Base-by-base conservation (phyloP, 1,140 invertebrate species). In the Panonychus citri region DNA sequence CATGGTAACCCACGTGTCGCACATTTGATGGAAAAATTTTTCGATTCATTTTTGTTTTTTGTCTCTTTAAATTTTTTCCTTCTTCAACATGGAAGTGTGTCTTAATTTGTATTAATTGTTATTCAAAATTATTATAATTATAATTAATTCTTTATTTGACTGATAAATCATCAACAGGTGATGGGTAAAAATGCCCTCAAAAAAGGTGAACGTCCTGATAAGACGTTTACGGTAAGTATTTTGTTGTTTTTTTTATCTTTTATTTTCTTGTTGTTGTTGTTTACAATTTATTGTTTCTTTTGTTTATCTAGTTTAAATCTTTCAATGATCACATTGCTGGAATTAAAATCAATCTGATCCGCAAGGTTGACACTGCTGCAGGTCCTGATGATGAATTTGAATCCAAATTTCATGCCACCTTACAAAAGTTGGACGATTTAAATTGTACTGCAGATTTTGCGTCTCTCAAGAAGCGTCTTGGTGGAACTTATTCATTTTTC, bases 381-480 rank as follows among this genome's bases (percentile, higher is more conserved):
- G 73, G 74, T 64, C 76, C 82, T 67, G 19, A 57, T 10, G 71
- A 73, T 52, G 71, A 75, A 39, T 78, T 81, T 61, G 78, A 81
- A 39, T 77, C 83, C 3, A 79, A 78, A 67, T 89, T 91, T 67
- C 72, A 78, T 64, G 75, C 84, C 66, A 76, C 83, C 0, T 64
- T 90, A n/a, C 72, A 80, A 60, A 89, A 89, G 75, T 91, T 86
- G 86, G 77, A 77, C 63, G 78, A 79, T 39, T 71, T 89, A 24
- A 88, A 91, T 70, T 75, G 83, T 54, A 83, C 85, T 2, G 77
- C 85, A 62, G 79, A 81, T 64, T 94, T 81, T 69, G 67, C 56
- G 50, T 71, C 74, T 24, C 65, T 91, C 60, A 77, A 76, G 62
- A 78, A 77, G 62, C 76, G 82, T 66, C 76, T 87, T 12, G 66